Evolutionary conservation across 1,140 invertebrate genomes (phyloP), one percentile per base, ranked within the genome.

Genomic region (Drosophila mayri): DNA sequence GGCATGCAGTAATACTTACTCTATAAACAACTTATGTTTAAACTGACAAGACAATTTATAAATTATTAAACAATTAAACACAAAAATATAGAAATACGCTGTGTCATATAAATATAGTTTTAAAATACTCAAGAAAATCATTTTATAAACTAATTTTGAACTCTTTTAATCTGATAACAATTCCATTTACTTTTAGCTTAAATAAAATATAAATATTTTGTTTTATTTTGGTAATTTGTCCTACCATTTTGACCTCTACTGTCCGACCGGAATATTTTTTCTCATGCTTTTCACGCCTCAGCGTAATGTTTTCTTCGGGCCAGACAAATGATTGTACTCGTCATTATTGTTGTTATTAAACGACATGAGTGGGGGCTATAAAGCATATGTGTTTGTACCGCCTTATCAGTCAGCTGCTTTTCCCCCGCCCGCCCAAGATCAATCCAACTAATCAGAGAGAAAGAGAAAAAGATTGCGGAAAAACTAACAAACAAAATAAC

Each of bases 361-460:
- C 28, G 20, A 32, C 46, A 47, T 16, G 32, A 38, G 35, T 35
- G 50, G n/a, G n/a, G 18, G 16, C 35, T 38, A 41, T 49, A 72
- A 16, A 70, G 41, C 12, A 35, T 41, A 37, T 37, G 47, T 11
- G 16, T 28, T 47, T 70, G 68, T 35, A 58, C 65, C 50, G 64
- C 16, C 20, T 71, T 71, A 72, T 80, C 77, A 70, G 57, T 74
- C 76, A 77, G 62, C 54, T 67, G 63, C 41, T 81, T 46, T 64
- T 40, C 57, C 60, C 66, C 62, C 76, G 25, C 25, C 41, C 40
- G 4, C 14, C 30, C 43, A 60, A 40, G 35, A 59, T 28, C 54
- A 35, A 41, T 65, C 10, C 46, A 22, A 43, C 61, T 58, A 75
- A 57, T 57, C 61, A 25, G 9, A 30, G 41, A 60, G 55, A 43